A percentile compares a stretch with the other conserved stretches of the same genome.
Conservation (phyloP, 2,797 vertebrate species). For the Lepus oiostolus region DNA sequence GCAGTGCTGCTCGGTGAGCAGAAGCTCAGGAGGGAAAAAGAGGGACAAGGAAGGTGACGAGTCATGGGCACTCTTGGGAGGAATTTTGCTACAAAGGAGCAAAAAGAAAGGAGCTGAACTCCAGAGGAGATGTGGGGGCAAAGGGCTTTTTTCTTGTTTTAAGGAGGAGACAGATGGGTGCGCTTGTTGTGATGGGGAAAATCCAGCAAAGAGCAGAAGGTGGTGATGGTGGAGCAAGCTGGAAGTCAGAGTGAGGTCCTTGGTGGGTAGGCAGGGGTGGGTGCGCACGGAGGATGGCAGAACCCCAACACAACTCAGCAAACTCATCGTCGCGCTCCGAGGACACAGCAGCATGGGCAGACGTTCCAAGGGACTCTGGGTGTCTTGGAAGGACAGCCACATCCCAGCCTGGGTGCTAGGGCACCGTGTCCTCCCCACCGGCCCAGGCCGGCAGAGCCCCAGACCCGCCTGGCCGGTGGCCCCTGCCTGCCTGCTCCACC, state of each 20-base stretch:
- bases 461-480: neutral
- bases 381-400: neutral
- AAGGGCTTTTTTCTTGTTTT: neutral
- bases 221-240: neutral
- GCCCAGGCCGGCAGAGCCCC: neutral
- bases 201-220: neutral
- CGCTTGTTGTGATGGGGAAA: neutral
- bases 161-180: neutral
- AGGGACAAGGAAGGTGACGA: neutral
- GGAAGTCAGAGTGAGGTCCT: neutral
- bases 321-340: neutral
- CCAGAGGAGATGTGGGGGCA: neutral
- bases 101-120: neutral
- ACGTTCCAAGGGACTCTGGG: neutral
- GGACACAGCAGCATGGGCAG: neutral
- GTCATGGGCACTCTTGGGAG: neutral
- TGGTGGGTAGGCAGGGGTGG: neutral
- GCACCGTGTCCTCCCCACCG: neutral
- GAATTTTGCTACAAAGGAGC: neutral
- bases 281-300: rapidly evolving
- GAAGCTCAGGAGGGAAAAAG: neutral
- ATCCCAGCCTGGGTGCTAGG: neutral
- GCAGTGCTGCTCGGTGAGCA: neutral
- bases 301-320: neutral
- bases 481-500: neutral